Base-by-base conservation (phyloP, 2,113 vertebrate genomes). In the Galbula dea region DNA sequence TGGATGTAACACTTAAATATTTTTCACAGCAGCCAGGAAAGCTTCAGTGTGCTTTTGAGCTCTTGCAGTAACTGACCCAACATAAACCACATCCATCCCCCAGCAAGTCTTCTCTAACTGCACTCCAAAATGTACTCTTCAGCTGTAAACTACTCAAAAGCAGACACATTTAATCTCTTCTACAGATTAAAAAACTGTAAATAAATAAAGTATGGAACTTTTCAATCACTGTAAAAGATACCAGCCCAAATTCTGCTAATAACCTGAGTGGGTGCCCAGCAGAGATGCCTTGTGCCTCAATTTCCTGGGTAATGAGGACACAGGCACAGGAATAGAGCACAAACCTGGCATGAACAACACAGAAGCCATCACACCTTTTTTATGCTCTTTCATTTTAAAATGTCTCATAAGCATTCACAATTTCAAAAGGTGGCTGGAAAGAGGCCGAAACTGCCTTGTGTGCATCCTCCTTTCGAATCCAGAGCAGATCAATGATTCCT, bases 251-350 rank as follows among this genome's bases (percentile, higher is more conserved):
- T 95, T 90, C 76, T 94, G 83, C 84, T 74, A 93, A 90, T 66
- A 95, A 77, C 78, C 85, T 4, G 7, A 96, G 92, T 22, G 17
- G 48, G 52, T 85, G 71, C 71, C 69, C 10, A 0, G 71, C 79
- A 84, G 74, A 93, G 73, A 78, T 54, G 65, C 48, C 46, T 79
- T 62, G 15, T 86, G 66, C 78, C 59, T 93, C 21, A 4, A 92
- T 97, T 97, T 85, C 95, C 96, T 94, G 95, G 80, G 87, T 86
- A 96, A 96, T 71, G 6, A 91, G 90, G 71, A 79, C 61, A 91
- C 61, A 32, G 86, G 41, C 87, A 96, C 43, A 66, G 69, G 84
- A 93, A 93, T 0, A 11, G 73, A 97, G 75, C 74, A 37, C 82
- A 90, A 90, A 94, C 73, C 73, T 73, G 79, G 46, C 62, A 93